Conservation (phyloP, 37 sponge, comb jelly and placozoan species). For the Ianthella basta region DNA sequence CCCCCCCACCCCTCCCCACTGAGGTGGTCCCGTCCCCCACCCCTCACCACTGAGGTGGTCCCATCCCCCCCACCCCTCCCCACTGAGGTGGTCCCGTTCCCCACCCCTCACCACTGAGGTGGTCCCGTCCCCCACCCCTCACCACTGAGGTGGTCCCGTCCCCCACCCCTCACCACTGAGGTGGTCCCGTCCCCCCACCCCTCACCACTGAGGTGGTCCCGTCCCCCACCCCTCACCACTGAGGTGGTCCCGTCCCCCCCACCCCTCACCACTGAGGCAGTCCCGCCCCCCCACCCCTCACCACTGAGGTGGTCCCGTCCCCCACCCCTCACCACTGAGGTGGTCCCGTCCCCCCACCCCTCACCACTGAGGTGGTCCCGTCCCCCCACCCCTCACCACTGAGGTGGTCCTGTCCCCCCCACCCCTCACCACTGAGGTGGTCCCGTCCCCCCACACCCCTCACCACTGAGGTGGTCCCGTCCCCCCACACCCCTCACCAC, state of each 20-base stretch:
- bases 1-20: slow-evolving; percentile 98
- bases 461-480: slow-evolving; percentile 98
- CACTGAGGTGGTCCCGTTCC: too few species aligned
- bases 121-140: slow-evolving; percentile 99
- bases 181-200: slow-evolving; percentile 94
- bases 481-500: slow-evolving; percentile 91
- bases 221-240: slow-evolving; percentile 99
- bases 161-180: slow-evolving; percentile 82
- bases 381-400: slow-evolving; percentile 92
- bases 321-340: too few species aligned
- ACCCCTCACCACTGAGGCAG: slow-evolving; percentile 89
- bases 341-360: too few species aligned
- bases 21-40: too few species aligned
- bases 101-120: slow-evolving; percentile 88
- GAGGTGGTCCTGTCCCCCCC: slow-evolving; percentile 98
- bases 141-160: too few species aligned
- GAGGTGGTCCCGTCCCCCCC: too few species aligned
- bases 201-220: slow-evolving; percentile 98
- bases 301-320: slow-evolving; percentile 98
- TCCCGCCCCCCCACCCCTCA: slow-evolving; percentile 92
- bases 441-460: too few species aligned
- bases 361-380: slow-evolving; percentile 97
- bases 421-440: too few species aligned
- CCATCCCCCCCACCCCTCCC: slow-evolving; percentile 99
- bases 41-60: slow-evolving; percentile 94